These are phyloP conservation scores for Spea bombifrons DNA, from an alignment of 2,113 vertebrate species.

Conservation along the genomic window DNA sequence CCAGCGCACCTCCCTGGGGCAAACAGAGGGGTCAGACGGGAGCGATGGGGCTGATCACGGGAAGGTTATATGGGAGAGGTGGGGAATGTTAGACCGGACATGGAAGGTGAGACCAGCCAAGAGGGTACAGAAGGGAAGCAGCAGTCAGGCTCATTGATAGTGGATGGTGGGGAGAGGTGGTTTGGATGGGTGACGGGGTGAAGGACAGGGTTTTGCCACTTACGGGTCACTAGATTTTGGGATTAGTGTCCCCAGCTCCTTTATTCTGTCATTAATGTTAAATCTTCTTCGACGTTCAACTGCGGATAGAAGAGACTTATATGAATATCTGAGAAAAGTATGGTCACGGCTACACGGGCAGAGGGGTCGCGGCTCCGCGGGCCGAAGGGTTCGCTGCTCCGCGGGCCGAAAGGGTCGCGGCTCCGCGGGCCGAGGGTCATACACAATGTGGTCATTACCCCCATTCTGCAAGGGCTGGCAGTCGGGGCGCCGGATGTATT, in stretches of 20 bases:
- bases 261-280: constrained; percentile 92
- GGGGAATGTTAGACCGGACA: background rate
- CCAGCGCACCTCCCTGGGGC: constrained; percentile 81
- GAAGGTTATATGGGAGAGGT: background rate
- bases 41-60: background rate
- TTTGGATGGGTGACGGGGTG: background rate
- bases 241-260: constrained; percentile 82
- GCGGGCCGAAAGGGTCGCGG: too few species aligned
- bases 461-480: too few species aligned
- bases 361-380: background rate
- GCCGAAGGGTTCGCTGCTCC: background rate
- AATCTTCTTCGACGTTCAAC: constrained; percentile 84
- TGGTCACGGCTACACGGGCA: background rate
- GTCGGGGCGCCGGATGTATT: too few species aligned
- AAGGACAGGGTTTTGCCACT: constrained; percentile 56
- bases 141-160: background rate
- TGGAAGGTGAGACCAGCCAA: background rate
- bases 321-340: too few species aligned
- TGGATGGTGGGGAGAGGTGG: too few species aligned
- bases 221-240: constrained; percentile 81
- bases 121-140: background rate
- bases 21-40: background rate
- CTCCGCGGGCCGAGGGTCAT: too few species aligned
- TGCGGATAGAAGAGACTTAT: constrained; percentile 49
- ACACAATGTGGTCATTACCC: too few species aligned